Percentiles rank a stretch among this genome's conserved stretches.
phyloP scores from a whole-genome alignment of 1,140 invertebrate species.

The Aphis gossypii region DNA sequence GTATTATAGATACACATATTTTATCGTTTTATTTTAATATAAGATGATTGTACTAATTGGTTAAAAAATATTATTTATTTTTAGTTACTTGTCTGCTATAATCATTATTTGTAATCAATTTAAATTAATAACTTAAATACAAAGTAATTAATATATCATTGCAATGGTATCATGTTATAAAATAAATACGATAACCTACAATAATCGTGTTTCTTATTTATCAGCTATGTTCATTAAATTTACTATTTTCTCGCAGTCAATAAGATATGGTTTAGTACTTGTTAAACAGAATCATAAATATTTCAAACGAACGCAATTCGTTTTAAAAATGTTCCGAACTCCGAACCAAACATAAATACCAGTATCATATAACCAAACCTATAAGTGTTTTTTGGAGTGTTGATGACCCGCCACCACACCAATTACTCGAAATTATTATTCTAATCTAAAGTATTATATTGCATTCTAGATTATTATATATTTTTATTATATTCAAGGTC shows the following conservation, averaged over 20 bases:
- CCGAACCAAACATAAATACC: not conserved
- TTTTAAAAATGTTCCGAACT: not conserved
- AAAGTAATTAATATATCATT: not conserved
- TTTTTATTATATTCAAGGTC: too few species aligned
- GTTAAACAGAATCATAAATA: not conserved
- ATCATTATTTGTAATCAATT: not conserved
- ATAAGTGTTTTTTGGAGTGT: not conserved
- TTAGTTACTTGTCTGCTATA: not conserved
- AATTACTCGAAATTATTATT: not conserved
- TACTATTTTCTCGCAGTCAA: not conserved
- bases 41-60: not conserved
- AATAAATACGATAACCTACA: conserved; percentile 10
- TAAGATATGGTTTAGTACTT: not conserved
- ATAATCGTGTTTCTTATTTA: not conserved
- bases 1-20: not conserved
- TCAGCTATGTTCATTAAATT: not conserved
- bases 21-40: not conserved
- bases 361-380: not conserved
- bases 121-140: conserved; percentile 6
- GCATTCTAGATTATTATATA: not conserved
- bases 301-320: not conserved
- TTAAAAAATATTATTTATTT: not conserved
- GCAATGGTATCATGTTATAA: not conserved
- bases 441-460: not conserved
- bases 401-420: not conserved